phyloP scores from a whole-genome alignment of 2,888 invertebrate species.

The Diogma glabrata region DNA sequence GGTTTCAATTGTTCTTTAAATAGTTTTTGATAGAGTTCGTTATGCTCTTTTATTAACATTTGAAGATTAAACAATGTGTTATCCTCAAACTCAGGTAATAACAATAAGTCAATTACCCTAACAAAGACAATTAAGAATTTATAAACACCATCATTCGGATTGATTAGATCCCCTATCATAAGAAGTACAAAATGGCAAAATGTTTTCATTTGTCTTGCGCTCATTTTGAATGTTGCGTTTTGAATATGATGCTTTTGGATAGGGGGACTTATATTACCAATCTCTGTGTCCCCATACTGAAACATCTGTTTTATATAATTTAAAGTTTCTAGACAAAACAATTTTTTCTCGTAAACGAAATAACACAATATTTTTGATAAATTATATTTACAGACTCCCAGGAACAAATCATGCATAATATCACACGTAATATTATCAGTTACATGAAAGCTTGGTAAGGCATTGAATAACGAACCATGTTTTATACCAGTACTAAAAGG shows the following conservation, averaged over 20 bases:
- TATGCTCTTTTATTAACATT: not conserved
- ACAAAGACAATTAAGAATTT: slow-evolving; percentile 4
- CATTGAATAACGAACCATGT: too few species aligned
- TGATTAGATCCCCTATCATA: slow-evolving; percentile 8
- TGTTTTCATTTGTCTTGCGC: slow-evolving; percentile 8
- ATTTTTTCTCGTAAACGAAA: too few species aligned
- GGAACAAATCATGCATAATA: too few species aligned
- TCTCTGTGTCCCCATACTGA: slow-evolving; percentile 7
- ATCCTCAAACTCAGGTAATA: not conserved
- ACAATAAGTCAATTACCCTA: not conserved
- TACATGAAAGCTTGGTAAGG: too few species aligned
- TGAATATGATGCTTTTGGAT: slow-evolving; percentile 10
- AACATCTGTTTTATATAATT: slow-evolving; percentile 14
- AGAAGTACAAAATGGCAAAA: slow-evolving; percentile 10
- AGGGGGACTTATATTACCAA: slow-evolving; percentile 9
- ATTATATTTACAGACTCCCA: too few species aligned
- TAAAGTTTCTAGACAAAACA: slow-evolving; percentile 10
- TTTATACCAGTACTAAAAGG: too few species aligned
- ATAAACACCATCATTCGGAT: not conserved
- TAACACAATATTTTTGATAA: too few species aligned
- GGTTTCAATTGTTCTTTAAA: slow-evolving; percentile 2
- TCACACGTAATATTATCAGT: too few species aligned
- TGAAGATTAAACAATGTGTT: not conserved
- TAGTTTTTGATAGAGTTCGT: not conserved
- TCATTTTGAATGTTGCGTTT: slow-evolving; percentile 11